These are phyloP conservation scores for Cassiopea xamachana DNA, from an alignment of 30 jellyfish, hydroid and myxozoan genomes.

Conservation along the genomic window DNA sequence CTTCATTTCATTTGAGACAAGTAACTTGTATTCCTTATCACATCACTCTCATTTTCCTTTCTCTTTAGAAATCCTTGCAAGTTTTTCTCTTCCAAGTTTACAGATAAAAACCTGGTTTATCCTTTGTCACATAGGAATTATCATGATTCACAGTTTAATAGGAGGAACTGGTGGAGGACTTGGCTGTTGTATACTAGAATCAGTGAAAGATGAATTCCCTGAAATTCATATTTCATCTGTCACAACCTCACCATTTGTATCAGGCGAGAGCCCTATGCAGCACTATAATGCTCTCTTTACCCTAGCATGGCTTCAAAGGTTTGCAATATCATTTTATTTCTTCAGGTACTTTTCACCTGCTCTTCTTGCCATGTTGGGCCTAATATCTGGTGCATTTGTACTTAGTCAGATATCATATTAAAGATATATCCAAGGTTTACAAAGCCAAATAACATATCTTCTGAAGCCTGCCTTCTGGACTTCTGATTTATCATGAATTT, in stretches of 20 bases:
- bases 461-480: no score
- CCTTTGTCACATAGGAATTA: conserved; percentile 14
- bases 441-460: no score
- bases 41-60: no score
- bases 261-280: conserved; percentile 77
- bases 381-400: no score
- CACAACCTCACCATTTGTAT: conserved; percentile 50
- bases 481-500: no score
- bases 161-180: conserved; percentile 83
- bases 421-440: no score
- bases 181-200: conserved; percentile 45
- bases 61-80: no score
- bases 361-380: neutral
- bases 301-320: conserved; percentile 73
- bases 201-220: conserved; percentile 56
- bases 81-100: no score
- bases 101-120: no score
- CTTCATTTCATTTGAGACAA: no score
- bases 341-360: neutral
- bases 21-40: no score
- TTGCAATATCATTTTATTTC: neutral
- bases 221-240: conserved; percentile 41
- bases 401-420: no score
- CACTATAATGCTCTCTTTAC: conserved; percentile 67
- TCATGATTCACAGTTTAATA: conserved; percentile 59